phyloP scores from a whole-genome alignment of 2,113 vertebrate species.

The Sander vitreus region DNA sequence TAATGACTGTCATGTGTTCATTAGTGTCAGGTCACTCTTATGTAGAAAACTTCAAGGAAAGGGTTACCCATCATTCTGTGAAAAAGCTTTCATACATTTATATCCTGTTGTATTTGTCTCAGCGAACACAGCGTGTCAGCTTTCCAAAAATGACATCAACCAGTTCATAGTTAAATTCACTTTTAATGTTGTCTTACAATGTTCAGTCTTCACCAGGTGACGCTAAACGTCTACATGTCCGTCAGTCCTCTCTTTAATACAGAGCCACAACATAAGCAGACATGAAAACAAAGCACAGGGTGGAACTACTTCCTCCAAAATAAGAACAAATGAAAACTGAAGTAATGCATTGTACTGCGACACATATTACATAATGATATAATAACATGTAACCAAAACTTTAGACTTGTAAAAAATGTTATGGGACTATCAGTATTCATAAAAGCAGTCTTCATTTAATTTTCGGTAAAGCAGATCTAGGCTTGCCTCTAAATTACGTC shows the following conservation, averaged over 20 bases:
- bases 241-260: not conserved
- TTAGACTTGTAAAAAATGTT: not conserved
- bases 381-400: not conserved
- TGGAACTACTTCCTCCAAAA: not conserved
- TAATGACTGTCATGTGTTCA: too few relatives aligned
- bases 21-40: too few relatives aligned
- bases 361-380: not conserved
- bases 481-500: too few relatives aligned
- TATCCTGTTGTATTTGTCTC: not conserved
- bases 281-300: not conserved
- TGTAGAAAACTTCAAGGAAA: too few relatives aligned
- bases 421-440: conserved; percentile 6
- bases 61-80: not conserved
- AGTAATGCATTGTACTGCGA: not conserved
- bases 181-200: conserved; percentile 49
- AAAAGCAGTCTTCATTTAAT: not conserved
- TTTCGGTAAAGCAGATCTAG: not conserved
- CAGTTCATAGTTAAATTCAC: not conserved
- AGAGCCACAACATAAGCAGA: not conserved
- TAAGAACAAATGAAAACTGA: not conserved
- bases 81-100: not conserved
- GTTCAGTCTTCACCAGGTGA: conserved; percentile 63
- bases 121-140: not conserved
- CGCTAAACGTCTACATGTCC: conserved; percentile 52
- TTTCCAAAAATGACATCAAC: not conserved